These are phyloP conservation scores for Choloepus didactylus DNA, from an alignment of 2,797 vertebrate species.

Conservation along the genomic window DNA sequence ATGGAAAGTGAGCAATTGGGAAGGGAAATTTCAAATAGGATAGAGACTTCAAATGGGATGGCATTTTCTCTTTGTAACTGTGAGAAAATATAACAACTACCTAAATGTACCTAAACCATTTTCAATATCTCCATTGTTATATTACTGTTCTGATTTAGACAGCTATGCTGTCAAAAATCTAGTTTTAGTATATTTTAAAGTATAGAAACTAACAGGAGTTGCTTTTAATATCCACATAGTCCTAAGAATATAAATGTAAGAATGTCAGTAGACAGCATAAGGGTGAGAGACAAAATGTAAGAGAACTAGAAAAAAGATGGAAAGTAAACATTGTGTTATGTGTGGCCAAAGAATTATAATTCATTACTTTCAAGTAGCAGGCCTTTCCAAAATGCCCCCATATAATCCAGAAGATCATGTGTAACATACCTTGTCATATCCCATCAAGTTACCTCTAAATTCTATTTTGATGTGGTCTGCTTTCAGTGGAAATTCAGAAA, in stretches of 20 bases:
- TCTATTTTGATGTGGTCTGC: background rate
- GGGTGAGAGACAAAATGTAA: too few relatives aligned
- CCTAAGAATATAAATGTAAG: too few relatives aligned
- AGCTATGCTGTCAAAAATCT: too few relatives aligned
- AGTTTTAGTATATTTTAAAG: too few relatives aligned
- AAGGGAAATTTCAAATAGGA: background rate
- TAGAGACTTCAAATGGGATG: too few relatives aligned
- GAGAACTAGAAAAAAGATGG: too few relatives aligned
- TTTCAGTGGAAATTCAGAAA: conserved; percentile 25
- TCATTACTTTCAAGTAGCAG: background rate
- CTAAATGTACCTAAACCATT: background rate
- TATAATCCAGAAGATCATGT: background rate
- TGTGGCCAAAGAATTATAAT: background rate
- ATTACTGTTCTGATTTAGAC: background rate
- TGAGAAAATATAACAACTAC: background rate
- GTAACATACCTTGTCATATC: background rate
- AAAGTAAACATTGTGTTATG: too few relatives aligned
- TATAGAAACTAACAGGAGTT: too few relatives aligned
- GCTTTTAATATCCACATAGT: too few relatives aligned
- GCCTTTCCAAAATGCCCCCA: background rate
- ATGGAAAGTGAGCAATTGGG: background rate
- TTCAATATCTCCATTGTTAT: background rate
- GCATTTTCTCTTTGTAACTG: background rate
- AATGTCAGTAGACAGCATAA: too few relatives aligned
- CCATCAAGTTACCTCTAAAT: background rate